Percentiles rank a stretch among this genome's conserved stretches.
Evolutionary conservation across 2,888 invertebrate species (phyloP).

Genomic region (Branchinecta sandiegonensis): DNA sequence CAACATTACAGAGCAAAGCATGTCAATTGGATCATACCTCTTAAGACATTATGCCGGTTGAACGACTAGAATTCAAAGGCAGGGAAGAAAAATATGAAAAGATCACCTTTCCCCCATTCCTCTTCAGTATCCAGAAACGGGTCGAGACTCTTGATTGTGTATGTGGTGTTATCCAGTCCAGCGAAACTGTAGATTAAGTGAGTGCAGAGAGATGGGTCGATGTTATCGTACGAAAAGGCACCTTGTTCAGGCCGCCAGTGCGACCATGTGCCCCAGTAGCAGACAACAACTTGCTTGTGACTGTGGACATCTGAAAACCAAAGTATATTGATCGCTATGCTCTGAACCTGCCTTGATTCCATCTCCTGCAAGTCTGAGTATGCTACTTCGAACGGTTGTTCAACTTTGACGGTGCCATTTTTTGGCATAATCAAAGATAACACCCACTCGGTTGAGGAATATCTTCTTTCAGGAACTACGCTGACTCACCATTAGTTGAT

Average conservation of each 20-base stretch:
- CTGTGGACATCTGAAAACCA: slow-evolving; percentile 33
- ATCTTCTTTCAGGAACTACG: too few relatives aligned
- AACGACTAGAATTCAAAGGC: background rate
- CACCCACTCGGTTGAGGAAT: too few relatives aligned
- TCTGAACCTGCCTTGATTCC: too few relatives aligned
- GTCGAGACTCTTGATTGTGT: slow-evolving; percentile 55
- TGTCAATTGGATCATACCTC: too few relatives aligned
- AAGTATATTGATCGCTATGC: background rate
- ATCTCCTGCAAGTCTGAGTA: too few relatives aligned
- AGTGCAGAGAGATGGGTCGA: slow-evolving; percentile 60
- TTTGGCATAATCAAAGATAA: too few relatives aligned
- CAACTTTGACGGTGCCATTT: too few relatives aligned
- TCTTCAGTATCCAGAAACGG: slow-evolving; percentile 61
- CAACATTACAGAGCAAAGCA: too few relatives aligned
- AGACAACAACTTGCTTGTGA: slow-evolving; percentile 61
- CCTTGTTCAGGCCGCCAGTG: slow-evolving; percentile 52
- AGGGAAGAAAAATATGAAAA: background rate
- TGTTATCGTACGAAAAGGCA: slow-evolving; percentile 48
- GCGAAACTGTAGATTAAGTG: slow-evolving; percentile 69
- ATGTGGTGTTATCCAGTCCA: slow-evolving; percentile 50
- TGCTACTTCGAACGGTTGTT: too few relatives aligned
- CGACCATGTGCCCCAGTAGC: slow-evolving; percentile 68
- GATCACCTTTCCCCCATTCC: slow-evolving; percentile 47
- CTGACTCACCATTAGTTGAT: too few relatives aligned
- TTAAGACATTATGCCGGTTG: too few relatives aligned